Evolutionary conservation across 2,888 invertebrate species (phyloP), one percentile per base, ranked within the genome.

Genomic region (Candidula unifasciata): DNA sequence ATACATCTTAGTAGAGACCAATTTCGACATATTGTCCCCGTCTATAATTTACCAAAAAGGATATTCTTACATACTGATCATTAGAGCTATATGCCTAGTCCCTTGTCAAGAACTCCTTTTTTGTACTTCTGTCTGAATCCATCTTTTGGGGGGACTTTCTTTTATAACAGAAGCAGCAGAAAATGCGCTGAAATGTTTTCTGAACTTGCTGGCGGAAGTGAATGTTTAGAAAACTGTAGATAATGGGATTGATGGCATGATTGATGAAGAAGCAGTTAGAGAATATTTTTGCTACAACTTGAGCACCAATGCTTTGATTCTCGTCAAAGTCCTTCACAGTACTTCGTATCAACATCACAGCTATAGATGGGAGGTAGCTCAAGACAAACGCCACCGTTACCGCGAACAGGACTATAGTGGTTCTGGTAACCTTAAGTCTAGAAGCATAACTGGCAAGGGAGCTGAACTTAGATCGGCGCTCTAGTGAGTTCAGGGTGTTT

Each of bases 191-290:
- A 71, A 89, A 80, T 8, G 87, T 83, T 52, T 86, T 87, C 30
- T 81, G 82, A 18, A 87, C 86, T 71, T 89, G 88, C 18, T 81
- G 86, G n/a, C 89, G 83, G 83, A 89, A 89, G 83, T 89, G 88
- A 60, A 89, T 81, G 85, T 89, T 89, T 16, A 88, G 83, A 74
- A 89, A 89, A 64, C 89, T 89, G 87, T 89, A 89, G 60, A 89
- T 89, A 60, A 89, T 87, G 21, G 89, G 89, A 80, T 89, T 89
- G 85, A 88, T 89, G 54, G 89, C 87, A 74, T 89, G 87, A 84
- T 89, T 89, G 79, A 89, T 88, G 82, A 89, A 88, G 86, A 81
- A 86, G 60, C 87, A 88, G 81, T 89, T 89, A 18, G 88, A 86
- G 83, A 88, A 88, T 80, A 89, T 85, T 71, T 88, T 89, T 64